Evolutionary conservation across 2,888 invertebrate genomes (phyloP), one percentile per base, ranked within the genome.

Genomic region (Cryptosula pallasiana): DNA sequence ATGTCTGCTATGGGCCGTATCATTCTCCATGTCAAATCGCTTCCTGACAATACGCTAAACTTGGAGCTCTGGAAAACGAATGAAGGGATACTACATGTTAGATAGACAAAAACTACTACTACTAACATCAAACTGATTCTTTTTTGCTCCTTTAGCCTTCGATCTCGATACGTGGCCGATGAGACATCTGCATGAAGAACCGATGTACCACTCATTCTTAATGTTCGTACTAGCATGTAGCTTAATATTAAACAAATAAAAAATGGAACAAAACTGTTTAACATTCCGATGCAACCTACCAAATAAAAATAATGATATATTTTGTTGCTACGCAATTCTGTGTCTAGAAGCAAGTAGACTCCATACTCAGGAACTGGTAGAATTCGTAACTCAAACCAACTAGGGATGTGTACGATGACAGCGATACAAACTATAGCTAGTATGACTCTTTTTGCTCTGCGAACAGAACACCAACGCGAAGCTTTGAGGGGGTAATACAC

Each of bases 401-500:
- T 27, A 29, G 63, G 63, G n/a, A 63, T 3, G n/a, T 20, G 25
- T 9, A 20, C 13, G 13, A 32, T 1, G 32, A 63, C 16, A 13
- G 63, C 2, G 16, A 27, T 3, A 13, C 25, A 27, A 32, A 27
- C 13, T 20, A 63, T 63, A 34, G 13, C 9, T 16, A 9, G 13
- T 5, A 63, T 20, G 5, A 63, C 9, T 2, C 27, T 13, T 32
- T 32, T 2, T 2, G 32, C 32, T 63, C 63, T 27, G n/a, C 13
- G 32, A 63, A 27, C 13, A 9, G 63, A 32, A n/a, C 63, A 63
- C 63, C 63, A 63, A 20, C 9, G 3, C 2, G 63, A 27, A 5
- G 63, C 63, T n/a, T 63, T 63, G 29, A 63, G 32, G 3, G 63
- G 63, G 32, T 25, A 63, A n/a, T 63, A 63, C 32, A 63, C 63